Evolutionary conservation across 2,113 vertebrate genomes (phyloP).

Genomic region (Anser cygnoides): DNA sequence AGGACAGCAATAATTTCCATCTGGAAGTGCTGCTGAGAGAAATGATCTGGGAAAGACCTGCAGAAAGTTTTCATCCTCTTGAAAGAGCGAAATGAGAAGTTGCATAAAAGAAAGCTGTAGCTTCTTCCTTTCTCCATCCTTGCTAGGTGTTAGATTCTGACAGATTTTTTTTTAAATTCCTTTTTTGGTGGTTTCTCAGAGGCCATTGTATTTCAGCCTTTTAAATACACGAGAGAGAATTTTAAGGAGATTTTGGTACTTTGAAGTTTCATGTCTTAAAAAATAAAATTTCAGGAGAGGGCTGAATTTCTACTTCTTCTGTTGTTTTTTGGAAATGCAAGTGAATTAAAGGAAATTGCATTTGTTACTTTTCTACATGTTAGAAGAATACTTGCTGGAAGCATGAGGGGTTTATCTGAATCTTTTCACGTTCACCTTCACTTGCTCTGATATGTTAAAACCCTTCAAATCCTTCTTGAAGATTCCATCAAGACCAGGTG

Average conservation of each 20-base stretch:
- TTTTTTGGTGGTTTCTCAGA: neutral
- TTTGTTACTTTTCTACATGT: neutral
- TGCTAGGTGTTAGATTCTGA: neutral
- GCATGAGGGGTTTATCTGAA: accelerated
- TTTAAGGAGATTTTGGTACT: neutral
- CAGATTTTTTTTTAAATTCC: neutral
- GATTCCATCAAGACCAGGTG: neutral
- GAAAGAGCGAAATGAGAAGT: neutral
- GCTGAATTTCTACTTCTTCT: neutral
- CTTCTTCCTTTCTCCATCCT: neutral
- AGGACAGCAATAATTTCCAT: neutral
- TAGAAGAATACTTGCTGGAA: neutral
- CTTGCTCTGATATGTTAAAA: neutral
- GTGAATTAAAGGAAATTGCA: neutral
- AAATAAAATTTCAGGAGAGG: neutral
- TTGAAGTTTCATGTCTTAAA: neutral
- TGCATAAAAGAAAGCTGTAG: neutral
- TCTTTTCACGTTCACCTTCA: neutral
- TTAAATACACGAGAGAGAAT: neutral
- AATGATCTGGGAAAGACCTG: neutral
- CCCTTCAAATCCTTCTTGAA: neutral
- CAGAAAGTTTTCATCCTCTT: neutral
- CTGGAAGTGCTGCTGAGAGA: neutral
- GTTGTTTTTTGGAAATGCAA: neutral
- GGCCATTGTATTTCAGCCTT: neutral